These are phyloP conservation scores for Pteronotus mesoamericanus DNA, from an alignment of 2,797 vertebrate species.

Conservation along the genomic window DNA sequence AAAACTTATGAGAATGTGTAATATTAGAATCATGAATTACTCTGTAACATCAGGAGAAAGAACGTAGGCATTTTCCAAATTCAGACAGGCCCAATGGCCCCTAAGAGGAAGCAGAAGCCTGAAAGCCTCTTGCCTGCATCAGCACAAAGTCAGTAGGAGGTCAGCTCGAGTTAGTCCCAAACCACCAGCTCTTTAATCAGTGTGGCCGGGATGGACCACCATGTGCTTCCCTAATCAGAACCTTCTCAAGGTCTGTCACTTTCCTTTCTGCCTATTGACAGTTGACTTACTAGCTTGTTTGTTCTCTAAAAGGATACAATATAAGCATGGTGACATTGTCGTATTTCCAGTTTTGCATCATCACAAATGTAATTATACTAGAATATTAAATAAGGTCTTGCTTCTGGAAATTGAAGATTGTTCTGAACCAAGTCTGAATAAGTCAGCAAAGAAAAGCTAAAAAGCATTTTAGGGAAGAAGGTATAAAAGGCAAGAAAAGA, in stretches of 20 bases:
- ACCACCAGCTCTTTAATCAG: background rate
- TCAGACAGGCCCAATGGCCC: background rate
- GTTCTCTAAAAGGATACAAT: constrained; percentile 1
- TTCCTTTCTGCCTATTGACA: background rate
- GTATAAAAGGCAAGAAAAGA: background rate
- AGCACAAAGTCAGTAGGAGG: background rate
- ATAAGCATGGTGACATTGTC: background rate
- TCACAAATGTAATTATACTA: background rate
- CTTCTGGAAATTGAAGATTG: background rate
- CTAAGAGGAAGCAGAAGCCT: background rate
- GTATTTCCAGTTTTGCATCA: background rate
- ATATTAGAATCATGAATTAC: constrained; percentile 24
- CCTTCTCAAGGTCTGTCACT: background rate
- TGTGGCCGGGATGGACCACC: background rate
- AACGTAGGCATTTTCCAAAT: constrained; percentile 23
- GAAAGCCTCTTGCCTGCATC: background rate
- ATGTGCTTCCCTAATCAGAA: background rate
- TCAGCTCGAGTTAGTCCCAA: background rate
- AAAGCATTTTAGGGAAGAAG: background rate
- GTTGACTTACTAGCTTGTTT: background rate
- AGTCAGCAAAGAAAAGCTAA: background rate
- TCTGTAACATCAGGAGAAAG: background rate
- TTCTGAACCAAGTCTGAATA: constrained; percentile 8
- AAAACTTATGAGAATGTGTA: constrained; percentile 30
- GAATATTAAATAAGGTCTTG: constrained; percentile 28